These are phyloP conservation scores for Hippocampus mohnikei DNA, from an alignment of 2,113 vertebrate species.

Conservation along the genomic window DNA sequence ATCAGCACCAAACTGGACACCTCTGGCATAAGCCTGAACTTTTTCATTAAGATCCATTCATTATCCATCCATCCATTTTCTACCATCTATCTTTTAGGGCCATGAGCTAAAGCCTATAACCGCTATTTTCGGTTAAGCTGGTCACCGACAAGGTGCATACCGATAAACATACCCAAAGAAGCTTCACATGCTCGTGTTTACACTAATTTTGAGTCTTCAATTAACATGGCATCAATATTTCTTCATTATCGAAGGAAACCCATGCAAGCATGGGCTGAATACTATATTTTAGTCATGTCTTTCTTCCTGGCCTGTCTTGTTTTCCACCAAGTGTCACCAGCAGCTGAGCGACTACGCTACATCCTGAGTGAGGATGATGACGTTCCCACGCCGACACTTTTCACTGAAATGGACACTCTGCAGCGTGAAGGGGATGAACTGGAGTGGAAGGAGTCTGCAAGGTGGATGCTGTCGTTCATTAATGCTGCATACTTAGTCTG, in stretches of 20 bases:
- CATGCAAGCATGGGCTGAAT: no score
- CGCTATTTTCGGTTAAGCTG: neutral
- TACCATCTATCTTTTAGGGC: neutral
- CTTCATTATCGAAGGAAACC: no score
- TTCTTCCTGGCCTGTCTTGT: neutral
- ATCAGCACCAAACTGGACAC: no score
- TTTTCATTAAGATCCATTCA: no score
- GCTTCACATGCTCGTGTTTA: no score
- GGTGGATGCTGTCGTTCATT: conserved; percentile 63
- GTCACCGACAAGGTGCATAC: neutral
- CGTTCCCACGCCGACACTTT: conserved; percentile 85
- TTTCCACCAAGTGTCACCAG: conserved; percentile 81
- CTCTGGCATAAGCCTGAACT: no score
- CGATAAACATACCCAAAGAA: no score
- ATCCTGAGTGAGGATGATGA: conserved; percentile 92
- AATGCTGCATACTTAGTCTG: neutral
- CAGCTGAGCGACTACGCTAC: conserved; percentile 88
- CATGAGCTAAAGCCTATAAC: neutral
- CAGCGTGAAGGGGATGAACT: conserved; percentile 91
- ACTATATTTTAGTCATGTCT: neutral
- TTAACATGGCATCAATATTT: no score
- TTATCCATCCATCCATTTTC: neutral
- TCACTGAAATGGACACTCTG: conserved; percentile 97
- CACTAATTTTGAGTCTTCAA: no score
- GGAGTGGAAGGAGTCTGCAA: conserved; percentile 97